Evolutionary conservation across 2,888 invertebrate species (phyloP), one percentile per base, ranked within the genome.

Genomic region (Flexamia atlantica): DNA sequence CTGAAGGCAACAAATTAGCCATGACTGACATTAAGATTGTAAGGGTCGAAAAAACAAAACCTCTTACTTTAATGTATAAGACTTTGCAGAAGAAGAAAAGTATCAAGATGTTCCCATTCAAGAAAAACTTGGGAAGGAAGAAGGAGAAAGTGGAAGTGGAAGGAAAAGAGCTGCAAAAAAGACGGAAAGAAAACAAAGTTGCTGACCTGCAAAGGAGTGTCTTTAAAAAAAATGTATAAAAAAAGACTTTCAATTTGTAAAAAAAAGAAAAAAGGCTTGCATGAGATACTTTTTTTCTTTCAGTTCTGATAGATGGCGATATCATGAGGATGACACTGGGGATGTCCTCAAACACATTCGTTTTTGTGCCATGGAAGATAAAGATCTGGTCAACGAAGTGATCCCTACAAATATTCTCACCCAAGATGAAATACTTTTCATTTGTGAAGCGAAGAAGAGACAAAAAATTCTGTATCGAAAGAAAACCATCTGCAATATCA

Each of bases 211-310:
- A 46, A 12, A 12, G 46, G 46, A 46, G 4, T 46, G 7, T 46
- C 46, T 46, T 46, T 46, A 20, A 82, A 82, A 30, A n/a, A 10
- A 68, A 40, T 46, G 0, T 82, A 70, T 82, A 46, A 25, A 40
- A 70, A 25, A 42, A 82, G 70, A 0, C 82, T 70, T 42, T 64
- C 46, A 17, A 82, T 74, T 0, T 12, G 74, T 23, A 80, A 83
- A 74, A 70, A 40, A 74, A 83, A 83, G 74, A 72, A 83, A 83
- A 83, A 72, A 72, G 60, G 50, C 20, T 83, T 83, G 7, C 74
- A 30, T n/a, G n/a, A n/a, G n/a, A n/a, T n/a, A n/a, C n/a, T n/a
- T n/a, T n/a, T n/a, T n/a, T n/a, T n/a, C n/a, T n/a, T n/a, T n/a
- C n/a, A n/a, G n/a, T n/a, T n/a, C n/a, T n/a, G n/a, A n/a, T n/a